Base-by-base conservation (phyloP, 2,888 invertebrate species). In the Metellina segmentata region DNA sequence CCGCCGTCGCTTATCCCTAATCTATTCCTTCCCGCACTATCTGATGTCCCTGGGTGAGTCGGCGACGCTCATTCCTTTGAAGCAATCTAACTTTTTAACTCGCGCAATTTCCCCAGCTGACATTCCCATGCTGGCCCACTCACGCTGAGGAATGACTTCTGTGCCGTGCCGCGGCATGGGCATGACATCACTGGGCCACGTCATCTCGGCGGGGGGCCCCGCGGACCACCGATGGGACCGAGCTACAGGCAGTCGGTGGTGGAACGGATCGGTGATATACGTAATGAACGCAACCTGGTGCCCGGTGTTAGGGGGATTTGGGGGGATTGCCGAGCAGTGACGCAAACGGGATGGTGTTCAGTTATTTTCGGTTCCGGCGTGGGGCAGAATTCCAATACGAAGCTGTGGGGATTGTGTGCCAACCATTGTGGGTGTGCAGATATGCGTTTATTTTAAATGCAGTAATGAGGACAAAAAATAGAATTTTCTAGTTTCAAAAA, bases 211-310 rank as follows among this genome's bases (percentile, higher is more conserved):
- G 13, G 49, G 89, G 83, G 89, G 82, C 69, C 70, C 69, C 48
- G 16, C n/a, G 81, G 71, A 20, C 79, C 61, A 72, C 11, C 61
- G 48, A 13, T 7, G 69, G 86, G 53, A 52, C 48, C 20, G 61
- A 20, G 49, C 89, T 74, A 82, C 89, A 82, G 70, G 82, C 77
- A 70, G 20, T 51, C 20, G 85, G 72, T 49, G 48, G 20, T 53
- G 79, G n/a, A 52, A 19, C 11, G 71, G 81, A 19, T 34, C 51
- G 8, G 61, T 85, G 86, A 86, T 86, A 86, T 49, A n/a, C 81
- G 89, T 89, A 89, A 89, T 89, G 83, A 89, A 71, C 70, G 70
- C 89, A 89, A 89, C 83, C 89, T 89, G 89, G 74, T 89, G 78
- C 82, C 53, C 19, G 20, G 49, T 69, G 52, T 81, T 49, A 13